A percentile compares a stretch with the other conserved stretches of the same genome.
Conservation (phyloP, 64 coral and sea anemone genomes). For the Pocillopora damicornis region DNA sequence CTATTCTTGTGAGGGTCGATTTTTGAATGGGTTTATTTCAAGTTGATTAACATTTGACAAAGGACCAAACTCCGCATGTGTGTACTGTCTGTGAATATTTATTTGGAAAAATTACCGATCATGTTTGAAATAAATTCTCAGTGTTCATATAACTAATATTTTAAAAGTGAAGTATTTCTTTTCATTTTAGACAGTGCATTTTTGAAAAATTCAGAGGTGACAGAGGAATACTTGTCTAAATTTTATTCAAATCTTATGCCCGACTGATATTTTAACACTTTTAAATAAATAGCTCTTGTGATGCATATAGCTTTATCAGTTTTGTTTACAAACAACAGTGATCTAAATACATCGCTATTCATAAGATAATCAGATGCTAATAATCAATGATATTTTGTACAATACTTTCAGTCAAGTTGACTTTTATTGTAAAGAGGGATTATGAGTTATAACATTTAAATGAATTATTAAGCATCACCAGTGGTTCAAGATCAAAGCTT, state of each 20-base stretch:
- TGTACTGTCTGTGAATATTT: not conserved
- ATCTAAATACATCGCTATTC: not conserved
- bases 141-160: not conserved
- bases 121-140: not conserved
- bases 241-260: not conserved
- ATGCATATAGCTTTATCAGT: not conserved
- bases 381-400: not conserved
- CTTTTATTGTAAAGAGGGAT: constrained; percentile 7
- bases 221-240: not conserved
- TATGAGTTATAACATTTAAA: not conserved
- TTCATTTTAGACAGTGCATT: not conserved
- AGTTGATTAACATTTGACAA: not conserved
- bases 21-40: not conserved
- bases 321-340: constrained; percentile 1
- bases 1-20: not conserved
- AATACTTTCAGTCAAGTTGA: not conserved
- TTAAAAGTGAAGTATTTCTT: not conserved
- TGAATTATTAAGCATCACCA: not conserved
- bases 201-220: not conserved
- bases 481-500: not conserved
- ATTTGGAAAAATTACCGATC: not conserved
- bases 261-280: not conserved
- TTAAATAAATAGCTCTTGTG: not conserved
- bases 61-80: not conserved
- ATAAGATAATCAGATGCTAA: not conserved